These are phyloP conservation scores for Maniola jurtina DNA, from an alignment of 1,140 invertebrate genomes.

Conservation along the genomic window DNA sequence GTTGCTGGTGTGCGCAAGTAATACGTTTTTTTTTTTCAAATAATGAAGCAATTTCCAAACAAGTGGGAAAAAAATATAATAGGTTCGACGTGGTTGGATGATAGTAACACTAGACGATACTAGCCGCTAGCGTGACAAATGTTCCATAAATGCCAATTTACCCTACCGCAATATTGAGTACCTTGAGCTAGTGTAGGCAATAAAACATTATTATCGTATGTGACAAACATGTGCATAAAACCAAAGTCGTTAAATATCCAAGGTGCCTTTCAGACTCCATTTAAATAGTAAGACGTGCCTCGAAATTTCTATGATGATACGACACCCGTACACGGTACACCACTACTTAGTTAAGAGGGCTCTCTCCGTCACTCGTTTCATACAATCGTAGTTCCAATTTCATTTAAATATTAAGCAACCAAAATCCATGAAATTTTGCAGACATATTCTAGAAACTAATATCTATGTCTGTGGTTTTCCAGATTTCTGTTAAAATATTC, in stretches of 20 bases:
- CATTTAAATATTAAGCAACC: too few relatives aligned
- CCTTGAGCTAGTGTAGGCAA: conserved; percentile 7
- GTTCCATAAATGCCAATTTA: conserved; percentile 3
- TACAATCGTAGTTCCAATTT: too few relatives aligned
- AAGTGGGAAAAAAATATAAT: too few relatives aligned
- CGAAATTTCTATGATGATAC: conserved; percentile 43
- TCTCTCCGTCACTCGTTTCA: too few relatives aligned
- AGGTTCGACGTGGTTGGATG: neutral
- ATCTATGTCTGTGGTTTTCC: too few relatives aligned
- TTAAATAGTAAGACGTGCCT: conserved; percentile 44
- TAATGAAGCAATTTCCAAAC: too few relatives aligned
- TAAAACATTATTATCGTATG: conserved; percentile 19
- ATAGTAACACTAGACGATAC: neutral
- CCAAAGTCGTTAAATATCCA: conserved; percentile 41
- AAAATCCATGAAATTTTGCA: too few relatives aligned
- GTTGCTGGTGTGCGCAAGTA: too few relatives aligned
- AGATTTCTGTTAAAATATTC: too few relatives aligned
- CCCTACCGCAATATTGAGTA: conserved; percentile 21
- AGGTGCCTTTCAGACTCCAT: conserved; percentile 58
- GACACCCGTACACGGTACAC: neutral
- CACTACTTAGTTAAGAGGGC: too few relatives aligned
- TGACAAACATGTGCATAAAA: conserved; percentile 28
- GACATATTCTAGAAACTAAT: too few relatives aligned
- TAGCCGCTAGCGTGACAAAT: neutral
- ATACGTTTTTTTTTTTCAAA: too few relatives aligned